phyloP scores from a whole-genome alignment of 1,140 invertebrate genomes.

The Penaeus japonicus region DNA sequence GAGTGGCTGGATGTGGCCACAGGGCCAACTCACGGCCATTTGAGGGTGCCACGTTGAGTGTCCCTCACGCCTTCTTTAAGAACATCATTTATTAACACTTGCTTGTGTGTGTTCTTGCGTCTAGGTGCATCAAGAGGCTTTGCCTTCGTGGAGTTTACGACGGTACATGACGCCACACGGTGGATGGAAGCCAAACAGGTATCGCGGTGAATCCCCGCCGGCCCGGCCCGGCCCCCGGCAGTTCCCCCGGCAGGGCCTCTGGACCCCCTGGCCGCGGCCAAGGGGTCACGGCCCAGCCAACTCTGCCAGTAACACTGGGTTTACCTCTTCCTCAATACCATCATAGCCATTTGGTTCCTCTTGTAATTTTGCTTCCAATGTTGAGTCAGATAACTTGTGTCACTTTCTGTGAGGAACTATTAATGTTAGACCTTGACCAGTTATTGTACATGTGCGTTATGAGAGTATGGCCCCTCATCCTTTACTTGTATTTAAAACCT shows the following conservation, averaged over 20 bases:
- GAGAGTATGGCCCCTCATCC: constrained; percentile 44
- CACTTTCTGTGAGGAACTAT: constrained; percentile 53
- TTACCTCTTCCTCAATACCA: constrained; percentile 53
- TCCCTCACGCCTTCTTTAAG: constrained; percentile 52
- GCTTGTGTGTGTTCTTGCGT: constrained; percentile 66
- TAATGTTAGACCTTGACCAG: constrained; percentile 42
- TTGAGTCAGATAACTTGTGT: constrained; percentile 50
- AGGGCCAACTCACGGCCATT: constrained; percentile 54
- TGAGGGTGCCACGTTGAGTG: constrained; percentile 54
- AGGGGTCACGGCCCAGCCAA: constrained; percentile 45
- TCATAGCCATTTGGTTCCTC: constrained; percentile 55
- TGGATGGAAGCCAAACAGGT: constrained; percentile 96
- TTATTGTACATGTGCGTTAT: constrained; percentile 56
- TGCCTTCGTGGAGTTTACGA: constrained; percentile 95
- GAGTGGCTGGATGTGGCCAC: constrained; percentile 52
- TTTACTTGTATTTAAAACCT: constrained; percentile 4
- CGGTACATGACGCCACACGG: constrained; percentile 83
- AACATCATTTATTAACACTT: constrained; percentile 60
- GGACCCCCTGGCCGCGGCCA: constrained; percentile 46
- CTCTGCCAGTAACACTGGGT: constrained; percentile 57
- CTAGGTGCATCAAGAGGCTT: constrained; percentile 87
- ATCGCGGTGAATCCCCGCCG: constrained; percentile 63
- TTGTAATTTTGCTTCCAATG: constrained; percentile 51
- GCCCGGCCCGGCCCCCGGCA: constrained; percentile 52
- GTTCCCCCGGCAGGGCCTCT: constrained; percentile 47